Evolutionary conservation across 2,113 vertebrate species (phyloP).

Genomic region (Solea senegalensis): DNA sequence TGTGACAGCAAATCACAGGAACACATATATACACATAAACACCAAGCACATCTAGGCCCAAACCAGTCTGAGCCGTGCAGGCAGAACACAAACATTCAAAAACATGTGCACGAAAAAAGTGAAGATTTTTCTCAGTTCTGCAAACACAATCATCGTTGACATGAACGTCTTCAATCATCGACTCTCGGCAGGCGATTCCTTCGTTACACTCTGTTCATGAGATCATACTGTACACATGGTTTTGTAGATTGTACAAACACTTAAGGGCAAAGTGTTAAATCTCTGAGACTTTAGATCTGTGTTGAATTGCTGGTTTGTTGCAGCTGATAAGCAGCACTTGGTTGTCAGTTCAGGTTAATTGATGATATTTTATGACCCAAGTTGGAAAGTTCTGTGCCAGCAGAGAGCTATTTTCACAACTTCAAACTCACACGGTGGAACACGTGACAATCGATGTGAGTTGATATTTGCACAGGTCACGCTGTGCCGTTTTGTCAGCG

Average conservation of each 20-base stretch:
- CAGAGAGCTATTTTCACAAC: slow-evolving; percentile 50
- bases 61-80: slow-evolving; percentile 38
- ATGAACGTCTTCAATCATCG: slow-evolving; percentile 12
- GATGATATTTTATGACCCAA: slow-evolving; percentile 34
- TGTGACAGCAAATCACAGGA: slow-evolving; percentile 61
- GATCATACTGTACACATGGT: slow-evolving; percentile 50
- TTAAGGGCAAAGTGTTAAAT: slow-evolving; percentile 72
- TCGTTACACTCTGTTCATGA: slow-evolving; percentile 47
- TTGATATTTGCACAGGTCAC: slow-evolving; percentile 41
- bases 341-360: slow-evolving; percentile 63
- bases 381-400: slow-evolving; percentile 63
- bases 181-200: slow-evolving; percentile 25
- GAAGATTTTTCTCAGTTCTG: slow-evolving; percentile 20
- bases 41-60: slow-evolving; percentile 39
- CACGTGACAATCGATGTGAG: slow-evolving; percentile 29
- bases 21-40: slow-evolving; percentile 30
- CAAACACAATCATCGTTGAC: slow-evolving; percentile 4
- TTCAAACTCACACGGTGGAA: slow-evolving; percentile 35
- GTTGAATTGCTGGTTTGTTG: slow-evolving; percentile 75
- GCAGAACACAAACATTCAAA: slow-evolving; percentile 56
- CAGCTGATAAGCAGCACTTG: slow-evolving; percentile 79
- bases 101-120: not conserved
- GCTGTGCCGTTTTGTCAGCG: slow-evolving; percentile 45
- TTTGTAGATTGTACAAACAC: slow-evolving; percentile 74
- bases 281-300: slow-evolving; percentile 71